Evolutionary conservation across 2,888 invertebrate genomes (phyloP), one percentile per base, ranked within the genome.

Genomic region (Parasteatoda lunata): DNA sequence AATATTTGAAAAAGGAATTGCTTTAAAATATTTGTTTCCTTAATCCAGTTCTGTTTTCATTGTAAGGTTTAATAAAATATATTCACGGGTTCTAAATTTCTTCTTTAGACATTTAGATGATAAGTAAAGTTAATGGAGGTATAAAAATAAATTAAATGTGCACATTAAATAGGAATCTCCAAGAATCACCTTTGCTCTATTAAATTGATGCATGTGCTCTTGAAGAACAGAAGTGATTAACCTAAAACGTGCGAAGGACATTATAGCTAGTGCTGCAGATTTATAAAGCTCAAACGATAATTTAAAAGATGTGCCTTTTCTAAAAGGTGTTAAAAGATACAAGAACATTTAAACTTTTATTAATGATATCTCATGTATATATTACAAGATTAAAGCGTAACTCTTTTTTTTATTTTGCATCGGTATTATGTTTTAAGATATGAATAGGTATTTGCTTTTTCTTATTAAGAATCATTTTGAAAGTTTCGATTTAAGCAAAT

Each of bases 141-240:
- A 79, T 79, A 79, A 79, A 79, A 79, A 64, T 79, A 79, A 79
- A 79, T 79, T 79, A 79, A 79, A 71, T 79, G 78, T 79, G 59
- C 70, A 51, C 78, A 79, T 79, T 79, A 79, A 79, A 71, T 70
- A 71, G 70, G 78, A 79, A 79, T 79, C 78, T 71, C 70, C 15
- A 13, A 48, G 71, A 64, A 47, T 71, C 78, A 52, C 49, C 64
- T 64, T 79, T 64, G 64, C 64, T 70, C 71, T 49, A 49, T 48
- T 71, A 69, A 79, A 79, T 71, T 70, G 78, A 70, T 79, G 78
- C 71, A 71, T 71, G 78, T 64, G 78, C 70, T 79, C 59, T 59
- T 68, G 71, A 79, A 79, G 78, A 79, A 79, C 71, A 79, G 78
- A 71, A 79, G 78, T 79, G 78, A 79, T 79, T 79, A 79, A 79